Percentiles rank a stretch among this genome's conserved stretches.
These are phyloP conservation scores for Andrena marginata DNA, from an alignment of 2,888 invertebrate genomes.

Conservation along the genomic window DNA sequence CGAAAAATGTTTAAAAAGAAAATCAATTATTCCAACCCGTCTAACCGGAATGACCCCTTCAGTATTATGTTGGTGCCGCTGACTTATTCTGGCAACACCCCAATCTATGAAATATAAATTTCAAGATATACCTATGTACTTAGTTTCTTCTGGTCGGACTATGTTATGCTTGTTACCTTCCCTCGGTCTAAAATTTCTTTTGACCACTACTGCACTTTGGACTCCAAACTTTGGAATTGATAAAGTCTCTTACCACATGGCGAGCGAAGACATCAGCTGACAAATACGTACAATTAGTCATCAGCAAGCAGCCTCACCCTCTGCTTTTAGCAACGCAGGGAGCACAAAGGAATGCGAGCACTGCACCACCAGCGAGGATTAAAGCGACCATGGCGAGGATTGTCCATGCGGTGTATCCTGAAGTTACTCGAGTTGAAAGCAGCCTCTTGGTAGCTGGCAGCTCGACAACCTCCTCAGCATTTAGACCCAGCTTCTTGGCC, in stretches of 20 bases:
- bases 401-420: constrained; percentile 67
- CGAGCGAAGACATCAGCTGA: not conserved
- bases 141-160: no score
- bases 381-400: constrained; percentile 69
- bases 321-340: constrained; percentile 71
- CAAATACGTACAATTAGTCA: not conserved
- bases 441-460: constrained; percentile 75
- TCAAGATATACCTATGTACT: no score
- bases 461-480: constrained; percentile 74
- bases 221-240: not conserved
- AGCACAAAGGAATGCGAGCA: constrained; percentile 74
- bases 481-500: constrained; percentile 75
- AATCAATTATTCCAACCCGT: no score
- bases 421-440: constrained; percentile 67
- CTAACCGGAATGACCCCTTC: no score
- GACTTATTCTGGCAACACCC: no score
- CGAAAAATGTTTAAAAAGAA: no score
- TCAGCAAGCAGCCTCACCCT: constrained; percentile 43
- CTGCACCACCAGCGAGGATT: constrained; percentile 70
- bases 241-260: not conserved
- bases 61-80: no score
- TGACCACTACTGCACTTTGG: no score
- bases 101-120: no score
- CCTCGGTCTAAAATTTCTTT: no score
- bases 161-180: no score